Evolutionary conservation across 2,888 invertebrate species (phyloP).

Genomic region (Torymus aiolomorphi): DNA sequence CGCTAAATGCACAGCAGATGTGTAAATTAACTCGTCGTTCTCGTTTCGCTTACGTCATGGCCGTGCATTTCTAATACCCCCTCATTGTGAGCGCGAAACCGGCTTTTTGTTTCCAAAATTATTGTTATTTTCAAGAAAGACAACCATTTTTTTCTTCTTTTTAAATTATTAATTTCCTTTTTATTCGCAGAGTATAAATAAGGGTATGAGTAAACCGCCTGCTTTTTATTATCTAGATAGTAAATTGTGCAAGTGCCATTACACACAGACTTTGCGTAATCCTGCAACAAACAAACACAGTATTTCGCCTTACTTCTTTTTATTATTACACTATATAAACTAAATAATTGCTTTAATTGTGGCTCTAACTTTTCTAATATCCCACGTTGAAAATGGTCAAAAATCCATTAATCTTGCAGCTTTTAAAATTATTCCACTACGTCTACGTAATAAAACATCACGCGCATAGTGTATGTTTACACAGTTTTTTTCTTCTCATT

Average conservation of each 20-base stretch:
- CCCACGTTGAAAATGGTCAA: not conserved
- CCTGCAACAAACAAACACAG: conserved; percentile 1
- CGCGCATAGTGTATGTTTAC: no score
- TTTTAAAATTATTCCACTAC: no score
- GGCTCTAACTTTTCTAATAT: not conserved
- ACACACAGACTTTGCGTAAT: conserved; percentile 19
- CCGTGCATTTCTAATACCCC: no score
- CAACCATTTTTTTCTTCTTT: not conserved
- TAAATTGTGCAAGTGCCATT: conserved; percentile 38
- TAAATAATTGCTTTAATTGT: not conserved
- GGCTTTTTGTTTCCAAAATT: conserved; percentile 1
- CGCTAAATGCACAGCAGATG: not conserved
- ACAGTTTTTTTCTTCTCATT: no score
- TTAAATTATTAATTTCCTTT: not conserved
- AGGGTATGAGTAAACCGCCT: conserved; percentile 11
- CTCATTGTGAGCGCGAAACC: no score
- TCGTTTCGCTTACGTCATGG: conserved; percentile 1
- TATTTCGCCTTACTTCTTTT: not conserved
- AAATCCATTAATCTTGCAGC: no score
- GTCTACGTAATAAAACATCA: no score
- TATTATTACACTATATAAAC: conserved; percentile 20
- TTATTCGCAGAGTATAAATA: not conserved
- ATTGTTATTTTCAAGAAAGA: not conserved
- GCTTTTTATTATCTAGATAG: conserved; percentile 32
- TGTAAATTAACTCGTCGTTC: conserved; percentile 22